Conservation (phyloP, 2,113 vertebrate species). For the Marcusenius ussheri region DNA sequence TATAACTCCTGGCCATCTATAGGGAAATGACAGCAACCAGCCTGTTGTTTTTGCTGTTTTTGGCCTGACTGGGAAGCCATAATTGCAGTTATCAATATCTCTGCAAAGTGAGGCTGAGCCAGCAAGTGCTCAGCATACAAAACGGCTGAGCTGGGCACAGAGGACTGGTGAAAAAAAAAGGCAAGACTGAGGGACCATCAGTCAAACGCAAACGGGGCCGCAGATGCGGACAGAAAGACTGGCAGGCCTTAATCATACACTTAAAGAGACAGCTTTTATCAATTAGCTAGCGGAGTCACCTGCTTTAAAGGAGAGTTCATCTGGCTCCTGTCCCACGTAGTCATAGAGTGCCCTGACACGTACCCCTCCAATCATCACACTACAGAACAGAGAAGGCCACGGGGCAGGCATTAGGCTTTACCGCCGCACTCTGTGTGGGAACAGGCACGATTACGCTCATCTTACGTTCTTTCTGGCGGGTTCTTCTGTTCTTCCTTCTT, state of each 20-base stretch:
- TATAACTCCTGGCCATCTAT: background rate
- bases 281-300: conserved; percentile 39
- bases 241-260: background rate
- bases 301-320: conserved; percentile 68
- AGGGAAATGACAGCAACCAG: background rate
- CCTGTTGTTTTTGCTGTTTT: background rate
- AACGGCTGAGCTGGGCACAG: background rate
- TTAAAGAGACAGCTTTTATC: background rate
- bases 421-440: background rate
- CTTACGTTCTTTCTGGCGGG: conserved; percentile 55
- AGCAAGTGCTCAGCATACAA: background rate
- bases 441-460: background rate
- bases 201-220: background rate
- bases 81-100: background rate
- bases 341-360: conserved; percentile 63
- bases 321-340: conserved; percentile 59
- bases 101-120: background rate
- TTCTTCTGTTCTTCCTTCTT: conserved; percentile 52
- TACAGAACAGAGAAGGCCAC: conserved; percentile 19
- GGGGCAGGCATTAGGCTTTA: background rate
- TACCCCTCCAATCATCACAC: conserved; percentile 67
- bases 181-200: background rate
- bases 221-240: background rate
- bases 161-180: background rate
- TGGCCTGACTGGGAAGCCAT: background rate